phyloP scores from a whole-genome alignment of 92 coral and sea anemone species.

The Desmophyllum pertusum region DNA sequence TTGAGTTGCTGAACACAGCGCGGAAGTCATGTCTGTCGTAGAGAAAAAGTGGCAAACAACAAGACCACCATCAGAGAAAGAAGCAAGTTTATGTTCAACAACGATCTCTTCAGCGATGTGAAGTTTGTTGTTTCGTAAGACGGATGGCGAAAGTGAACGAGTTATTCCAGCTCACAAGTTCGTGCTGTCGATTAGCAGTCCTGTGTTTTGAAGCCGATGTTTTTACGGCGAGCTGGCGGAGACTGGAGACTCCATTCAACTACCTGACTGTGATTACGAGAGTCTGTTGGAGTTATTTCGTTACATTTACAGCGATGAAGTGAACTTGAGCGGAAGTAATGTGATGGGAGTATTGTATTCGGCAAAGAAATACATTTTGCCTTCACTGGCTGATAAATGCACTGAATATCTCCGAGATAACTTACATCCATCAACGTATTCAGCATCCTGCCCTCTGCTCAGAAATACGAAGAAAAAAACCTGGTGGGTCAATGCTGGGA shows the following conservation, averaged over 20 bases:
- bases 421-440: no score
- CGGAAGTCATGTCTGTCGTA: no score
- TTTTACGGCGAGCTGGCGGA: slow-evolving; percentile 52
- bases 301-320: no score
- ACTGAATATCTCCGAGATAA: slow-evolving; percentile 58
- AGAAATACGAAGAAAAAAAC: no score
- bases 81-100: slow-evolving; percentile 59
- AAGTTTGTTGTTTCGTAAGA: slow-evolving; percentile 22
- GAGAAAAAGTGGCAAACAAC: no score
- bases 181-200: slow-evolving; percentile 24
- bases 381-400: slow-evolving; percentile 61
- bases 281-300: no score
- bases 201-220: slow-evolving; percentile 68
- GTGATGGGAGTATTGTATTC: slow-evolving; percentile 68
- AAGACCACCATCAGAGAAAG: no score
- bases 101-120: slow-evolving; percentile 54
- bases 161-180: slow-evolving; percentile 27
- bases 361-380: slow-evolving; percentile 69
- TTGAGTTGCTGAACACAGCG: no score
- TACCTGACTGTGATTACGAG: no score
- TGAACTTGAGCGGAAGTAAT: no score
- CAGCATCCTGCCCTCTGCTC: no score
- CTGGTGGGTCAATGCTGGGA: no score
- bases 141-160: not conserved
- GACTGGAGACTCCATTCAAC: slow-evolving; percentile 21